These are phyloP conservation scores for Orchesella flavescens DNA, from an alignment of 2,888 invertebrate genomes.

Conservation along the genomic window DNA sequence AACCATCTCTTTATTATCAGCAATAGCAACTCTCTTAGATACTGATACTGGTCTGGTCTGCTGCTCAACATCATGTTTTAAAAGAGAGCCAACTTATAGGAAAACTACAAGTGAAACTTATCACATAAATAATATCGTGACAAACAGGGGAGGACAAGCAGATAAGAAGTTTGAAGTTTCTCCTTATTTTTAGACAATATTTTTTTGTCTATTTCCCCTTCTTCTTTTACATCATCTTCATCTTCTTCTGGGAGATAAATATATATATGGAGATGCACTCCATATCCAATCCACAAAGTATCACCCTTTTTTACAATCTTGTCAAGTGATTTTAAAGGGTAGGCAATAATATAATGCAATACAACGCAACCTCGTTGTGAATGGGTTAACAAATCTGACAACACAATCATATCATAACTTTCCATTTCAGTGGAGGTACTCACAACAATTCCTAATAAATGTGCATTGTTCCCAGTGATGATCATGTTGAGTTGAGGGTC, in stretches of 20 bases:
- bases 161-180: too few species aligned
- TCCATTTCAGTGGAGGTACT: constrained; percentile 25
- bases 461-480: not conserved
- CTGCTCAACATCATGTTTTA: too few species aligned
- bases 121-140: too few species aligned
- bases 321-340: not conserved
- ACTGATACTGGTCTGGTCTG: not conserved
- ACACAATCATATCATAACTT: not conserved
- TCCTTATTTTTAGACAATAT: not conserved
- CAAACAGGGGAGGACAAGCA: too few species aligned
- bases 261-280: not conserved
- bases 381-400: constrained; percentile 1
- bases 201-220: not conserved
- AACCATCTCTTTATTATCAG: not conserved
- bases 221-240: not conserved
- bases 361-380: not conserved
- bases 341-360: too few species aligned
- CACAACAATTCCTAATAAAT: not conserved
- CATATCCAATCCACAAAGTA: not conserved
- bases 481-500: not conserved
- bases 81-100: too few species aligned
- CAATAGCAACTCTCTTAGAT: not conserved
- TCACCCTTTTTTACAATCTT: not conserved
- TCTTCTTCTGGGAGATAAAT: not conserved
- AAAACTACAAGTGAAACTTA: too few species aligned